A percentile compares a stretch with the other conserved stretches of the same genome.
Evolutionary conservation across 2,113 vertebrate species (phyloP).

Genomic region (Corythaixoides concolor): DNA sequence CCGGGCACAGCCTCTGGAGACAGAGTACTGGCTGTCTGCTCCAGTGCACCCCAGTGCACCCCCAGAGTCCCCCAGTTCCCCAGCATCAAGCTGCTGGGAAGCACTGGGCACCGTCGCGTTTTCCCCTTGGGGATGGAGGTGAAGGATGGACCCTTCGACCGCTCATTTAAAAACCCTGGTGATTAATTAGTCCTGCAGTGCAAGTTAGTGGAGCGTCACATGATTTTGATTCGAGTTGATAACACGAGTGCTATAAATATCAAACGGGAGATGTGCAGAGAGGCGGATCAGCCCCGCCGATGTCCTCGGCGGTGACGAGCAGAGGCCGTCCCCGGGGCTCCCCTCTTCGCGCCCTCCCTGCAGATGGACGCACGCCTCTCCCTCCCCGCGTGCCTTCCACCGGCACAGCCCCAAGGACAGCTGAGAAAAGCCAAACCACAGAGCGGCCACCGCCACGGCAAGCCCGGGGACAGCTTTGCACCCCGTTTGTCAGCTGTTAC

Average conservation of each 20-base stretch:
- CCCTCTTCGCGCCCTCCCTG: not conserved
- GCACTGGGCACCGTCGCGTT: not conserved
- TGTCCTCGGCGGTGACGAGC: not conserved
- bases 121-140: not conserved
- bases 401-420: not conserved
- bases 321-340: not conserved
- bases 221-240: constrained; percentile 50
- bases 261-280: not conserved
- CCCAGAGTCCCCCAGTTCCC: not conserved
- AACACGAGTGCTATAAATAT: constrained; percentile 26
- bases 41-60: not conserved
- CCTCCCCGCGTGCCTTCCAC: not conserved
- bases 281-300: not conserved
- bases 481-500: not conserved
- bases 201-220: constrained; percentile 20
- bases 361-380: not conserved
- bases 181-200: not conserved
- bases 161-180: not conserved
- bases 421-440: not conserved
- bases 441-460: fast-evolving
- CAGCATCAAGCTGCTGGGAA: not conserved
- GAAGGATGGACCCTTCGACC: not conserved
- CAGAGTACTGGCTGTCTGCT: not conserved
- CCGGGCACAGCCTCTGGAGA: not conserved
- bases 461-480: not conserved